Base-by-base conservation (phyloP, 2,113 vertebrate species). In the Silurus asotus region DNA sequence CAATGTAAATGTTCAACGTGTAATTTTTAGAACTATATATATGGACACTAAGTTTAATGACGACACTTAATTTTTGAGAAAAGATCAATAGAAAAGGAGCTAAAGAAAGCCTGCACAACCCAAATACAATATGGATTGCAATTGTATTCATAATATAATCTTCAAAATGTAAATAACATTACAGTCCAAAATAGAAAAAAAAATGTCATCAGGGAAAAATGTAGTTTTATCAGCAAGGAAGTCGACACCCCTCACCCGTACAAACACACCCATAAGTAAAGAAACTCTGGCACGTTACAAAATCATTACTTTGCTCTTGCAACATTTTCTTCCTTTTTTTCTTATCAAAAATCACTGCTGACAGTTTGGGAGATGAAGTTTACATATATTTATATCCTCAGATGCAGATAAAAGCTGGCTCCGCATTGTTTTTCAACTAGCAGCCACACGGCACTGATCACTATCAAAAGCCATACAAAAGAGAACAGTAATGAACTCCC, bases 181-280 rank as follows among this genome's bases (percentile, higher is more conserved):
- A 23, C 53, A 56, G 23, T 83, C 9, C 11, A 45, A 83, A 61
- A 61, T 13, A 84, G 69, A 25, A 28, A 11, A 8, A 80, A 70
- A 25, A 74, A 75, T 17, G 37, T 75, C 56, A 75, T 37, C 45
- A 15, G 0, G 37, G 25, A 11, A 55, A 74, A 74, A 62, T 61
- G 2, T 75, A n/a, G 67, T 75, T 84, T 84, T 61, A 75, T 84
- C 82, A 84, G 82, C 51, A 74, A 74, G 82, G 82, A 84, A 84
- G 82, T 84, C 19, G 62, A 59, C 70, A 84, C 82, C 82, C 82
- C 37, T 48, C 23, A 75, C 56, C 25, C 19, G 8, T 45, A 23
- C 55, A 45, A 51, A 49, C 28, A 59, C 55, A 82, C 80, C 59
- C 61, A 82, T 15, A 82, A 82, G 23, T 84, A 61, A 75, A 61